A percentile compares a stretch with the other conserved stretches of the same genome.
Evolutionary conservation across 2,888 invertebrate genomes (phyloP).

Genomic region (Autographa gamma): DNA sequence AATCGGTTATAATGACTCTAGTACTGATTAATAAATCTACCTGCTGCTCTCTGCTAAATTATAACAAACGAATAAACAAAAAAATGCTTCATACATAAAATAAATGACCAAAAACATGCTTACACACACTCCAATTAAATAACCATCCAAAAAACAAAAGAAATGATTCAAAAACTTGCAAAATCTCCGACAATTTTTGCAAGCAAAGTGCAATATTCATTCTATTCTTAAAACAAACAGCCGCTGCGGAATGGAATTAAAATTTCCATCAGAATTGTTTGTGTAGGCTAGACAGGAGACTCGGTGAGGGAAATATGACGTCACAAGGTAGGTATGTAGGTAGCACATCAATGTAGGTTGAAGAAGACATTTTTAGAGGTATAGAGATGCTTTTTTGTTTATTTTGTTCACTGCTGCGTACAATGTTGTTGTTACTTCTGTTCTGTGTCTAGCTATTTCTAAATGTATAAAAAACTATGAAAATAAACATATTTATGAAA

Average conservation of each 20-base stretch:
- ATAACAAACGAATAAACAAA: too few species aligned
- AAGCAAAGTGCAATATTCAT: conserved; percentile 62
- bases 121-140: conserved; percentile 36
- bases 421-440: too few species aligned
- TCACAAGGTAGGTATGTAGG: conserved; percentile 23
- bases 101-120: background rate
- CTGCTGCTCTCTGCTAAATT: too few species aligned
- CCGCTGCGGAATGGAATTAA: conserved; percentile 65
- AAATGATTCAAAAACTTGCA: conserved; percentile 17
- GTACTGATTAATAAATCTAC: too few species aligned
- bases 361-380: conserved; percentile 10
- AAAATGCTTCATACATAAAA: too few species aligned
- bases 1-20: too few species aligned
- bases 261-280: conserved; percentile 74
- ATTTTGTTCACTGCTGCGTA: background rate
- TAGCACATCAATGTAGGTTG: conserved; percentile 40
- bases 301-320: conserved; percentile 45
- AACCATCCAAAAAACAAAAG: conserved; percentile 22
- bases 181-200: conserved; percentile 49
- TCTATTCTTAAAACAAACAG: conserved; percentile 68
- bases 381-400: background rate
- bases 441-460: too few species aligned
- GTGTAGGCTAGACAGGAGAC: conserved; percentile 52
- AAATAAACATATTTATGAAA: too few species aligned
- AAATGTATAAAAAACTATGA: too few species aligned